phyloP scores from a whole-genome alignment of 2,113 vertebrate species.

The rabbit (Oryctolagus cuniculus) region DNA sequence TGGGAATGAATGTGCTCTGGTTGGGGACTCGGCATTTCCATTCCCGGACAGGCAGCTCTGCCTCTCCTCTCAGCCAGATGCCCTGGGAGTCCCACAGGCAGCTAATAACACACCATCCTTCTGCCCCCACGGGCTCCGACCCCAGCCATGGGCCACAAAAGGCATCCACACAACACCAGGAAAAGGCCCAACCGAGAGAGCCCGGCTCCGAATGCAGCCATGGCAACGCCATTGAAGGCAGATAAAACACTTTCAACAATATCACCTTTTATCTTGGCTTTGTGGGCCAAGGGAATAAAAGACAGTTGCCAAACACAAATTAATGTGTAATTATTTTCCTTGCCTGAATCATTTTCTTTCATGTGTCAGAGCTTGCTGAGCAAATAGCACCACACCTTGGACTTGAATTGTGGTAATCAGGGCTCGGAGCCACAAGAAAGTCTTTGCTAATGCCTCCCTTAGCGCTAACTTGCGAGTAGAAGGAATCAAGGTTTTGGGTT shows the following conservation, averaged over 20 bases:
- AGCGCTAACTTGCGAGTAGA: constrained; percentile 87
- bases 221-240: constrained; percentile 74
- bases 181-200: background rate
- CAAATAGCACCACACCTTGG: constrained; percentile 91
- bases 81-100: background rate
- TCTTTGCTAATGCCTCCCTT: constrained; percentile 86
- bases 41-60: background rate
- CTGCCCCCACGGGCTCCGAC: background rate
- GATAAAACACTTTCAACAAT: constrained; percentile 83
- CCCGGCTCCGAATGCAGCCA: constrained; percentile 60
- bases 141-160: background rate
- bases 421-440: constrained; percentile 89
- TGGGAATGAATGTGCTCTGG: rapidly evolving
- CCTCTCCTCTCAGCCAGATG: background rate
- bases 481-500: constrained; percentile 77
- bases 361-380: constrained; percentile 91
- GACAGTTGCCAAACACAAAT: constrained; percentile 91
- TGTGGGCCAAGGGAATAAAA: constrained; percentile 88
- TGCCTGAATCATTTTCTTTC: constrained; percentile 92
- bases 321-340: constrained; percentile 93
- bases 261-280: constrained; percentile 87
- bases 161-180: background rate
- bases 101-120: background rate
- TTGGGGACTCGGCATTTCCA: rapidly evolving
- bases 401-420: constrained; percentile 90